Conservation (phyloP, 2,113 vertebrate species). For the Crotalus viridis region DNA sequence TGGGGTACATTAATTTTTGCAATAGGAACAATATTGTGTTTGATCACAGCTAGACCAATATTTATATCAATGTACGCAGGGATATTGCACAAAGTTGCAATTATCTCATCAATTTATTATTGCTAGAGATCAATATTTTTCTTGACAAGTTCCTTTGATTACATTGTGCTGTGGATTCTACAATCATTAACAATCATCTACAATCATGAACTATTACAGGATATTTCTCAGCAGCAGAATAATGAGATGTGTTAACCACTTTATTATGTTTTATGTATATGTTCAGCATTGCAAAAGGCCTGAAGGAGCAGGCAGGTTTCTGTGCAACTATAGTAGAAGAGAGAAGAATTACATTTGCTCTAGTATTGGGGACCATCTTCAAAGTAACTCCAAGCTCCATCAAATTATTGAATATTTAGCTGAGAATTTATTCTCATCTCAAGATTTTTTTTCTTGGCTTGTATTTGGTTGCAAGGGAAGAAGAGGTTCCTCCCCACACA, state of each 20-base stretch:
- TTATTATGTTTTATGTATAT: neutral
- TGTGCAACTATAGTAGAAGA: neutral
- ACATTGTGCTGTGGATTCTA: neutral
- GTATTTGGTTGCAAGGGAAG: neutral
- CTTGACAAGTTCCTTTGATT: neutral
- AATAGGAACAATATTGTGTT: neutral
- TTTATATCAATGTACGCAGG: neutral
- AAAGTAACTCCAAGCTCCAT: neutral
- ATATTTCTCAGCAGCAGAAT: neutral
- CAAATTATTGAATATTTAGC: neutral
- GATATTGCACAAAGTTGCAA: neutral
- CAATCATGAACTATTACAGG: neutral
- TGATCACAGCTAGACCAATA: neutral
- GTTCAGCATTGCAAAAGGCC: neutral
- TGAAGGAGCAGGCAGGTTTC: neutral
- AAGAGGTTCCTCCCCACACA: neutral
- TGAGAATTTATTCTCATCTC: neutral
- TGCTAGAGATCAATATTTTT: neutral
- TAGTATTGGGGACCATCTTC: neutral
- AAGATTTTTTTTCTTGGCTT: neutral
- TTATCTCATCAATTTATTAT: neutral
- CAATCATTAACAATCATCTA: neutral
- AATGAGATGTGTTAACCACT: neutral
- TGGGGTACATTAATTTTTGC: neutral
- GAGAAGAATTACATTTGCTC: neutral